Conservation (phyloP, 2,113 vertebrate genomes). For the Plecturocebus donacophilus region DNA sequence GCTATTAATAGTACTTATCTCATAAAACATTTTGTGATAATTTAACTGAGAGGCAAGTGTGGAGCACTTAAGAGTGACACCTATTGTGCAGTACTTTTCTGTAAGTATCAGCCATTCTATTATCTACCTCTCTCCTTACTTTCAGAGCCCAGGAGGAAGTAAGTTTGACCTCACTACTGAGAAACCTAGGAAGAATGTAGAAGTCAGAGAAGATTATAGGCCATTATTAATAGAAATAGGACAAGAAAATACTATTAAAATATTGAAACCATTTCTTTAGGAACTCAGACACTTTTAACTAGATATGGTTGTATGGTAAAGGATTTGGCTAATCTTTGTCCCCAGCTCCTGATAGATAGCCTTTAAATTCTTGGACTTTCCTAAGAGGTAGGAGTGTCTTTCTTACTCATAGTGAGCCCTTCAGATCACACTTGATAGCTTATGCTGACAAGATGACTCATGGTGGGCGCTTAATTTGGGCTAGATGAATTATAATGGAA, state of each 20-base stretch:
- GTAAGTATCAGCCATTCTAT: not conserved
- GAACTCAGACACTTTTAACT: not conserved
- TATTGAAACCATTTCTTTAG: not conserved
- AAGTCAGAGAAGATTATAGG: not conserved
- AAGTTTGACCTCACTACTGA: not conserved
- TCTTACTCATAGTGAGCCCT: not conserved
- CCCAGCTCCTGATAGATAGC: not conserved
- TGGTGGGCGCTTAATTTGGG: fast-evolving
- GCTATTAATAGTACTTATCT: not conserved
- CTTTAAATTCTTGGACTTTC: not conserved
- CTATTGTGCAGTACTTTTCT: not conserved
- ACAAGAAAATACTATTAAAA: not conserved
- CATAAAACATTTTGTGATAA: not conserved
- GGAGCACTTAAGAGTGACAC: not conserved
- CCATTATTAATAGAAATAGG: not conserved
- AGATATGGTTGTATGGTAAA: not conserved
- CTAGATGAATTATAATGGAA: not conserved
- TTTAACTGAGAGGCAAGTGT: not conserved
- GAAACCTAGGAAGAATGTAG: not conserved
- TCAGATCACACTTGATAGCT: not conserved
- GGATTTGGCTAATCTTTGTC: not conserved
- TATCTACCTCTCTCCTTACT: not conserved
- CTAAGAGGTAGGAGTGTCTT: not conserved
- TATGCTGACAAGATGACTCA: not conserved
- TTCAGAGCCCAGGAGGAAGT: not conserved